Evolutionary conservation across 1,140 invertebrate genomes (phyloP), one percentile per base, ranked within the genome.

Genomic region (Drosophila orosa): DNA sequence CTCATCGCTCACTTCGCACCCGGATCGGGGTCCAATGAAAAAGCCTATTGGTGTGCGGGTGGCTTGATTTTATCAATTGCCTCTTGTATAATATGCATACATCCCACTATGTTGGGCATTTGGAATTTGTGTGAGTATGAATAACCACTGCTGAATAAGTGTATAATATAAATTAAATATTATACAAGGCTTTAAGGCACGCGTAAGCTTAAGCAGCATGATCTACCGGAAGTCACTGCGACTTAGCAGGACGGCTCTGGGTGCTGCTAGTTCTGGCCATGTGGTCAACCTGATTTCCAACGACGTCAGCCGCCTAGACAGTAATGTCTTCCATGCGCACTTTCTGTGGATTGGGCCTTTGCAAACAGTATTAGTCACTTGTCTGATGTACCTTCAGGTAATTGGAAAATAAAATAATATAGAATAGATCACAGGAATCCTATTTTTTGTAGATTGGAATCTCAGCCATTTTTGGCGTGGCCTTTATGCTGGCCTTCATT

Each of bases 291-390:
- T n/a, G n/a, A n/a, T n/a, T n/a, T n/a, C n/a, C n/a, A n/a, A n/a
- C n/a, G n/a, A n/a, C n/a, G n/a, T n/a, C n/a, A n/a, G n/a, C n/a
- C n/a, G n/a, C n/a, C n/a, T n/a, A n/a, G n/a, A n/a, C n/a, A n/a
- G 94, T 57, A 94, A 94, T 0, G 92, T 95, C 96, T 3, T 94
- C 95, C 96, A 98, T 93, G 95, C 96, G 1, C 95, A 97, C 81
- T 96, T 95, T 68, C 92, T 97, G 45, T 97, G 95, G 95, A 94
- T 97, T 25, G 97, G 96, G 1, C 96, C 97, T 0, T 77, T 97
- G 9, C 95, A 98, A 81, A 95, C 96, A 0, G 91, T 96, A n/a
- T 94, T 96, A 44, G 94, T 96, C 19, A 94, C 95, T 0, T 95
- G 94, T 79, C 94, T 98, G 31, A 94, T 98, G 92, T 98, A 95